phyloP scores from a whole-genome alignment of 2,113 vertebrate genomes.

The Eclectus roratus region DNA sequence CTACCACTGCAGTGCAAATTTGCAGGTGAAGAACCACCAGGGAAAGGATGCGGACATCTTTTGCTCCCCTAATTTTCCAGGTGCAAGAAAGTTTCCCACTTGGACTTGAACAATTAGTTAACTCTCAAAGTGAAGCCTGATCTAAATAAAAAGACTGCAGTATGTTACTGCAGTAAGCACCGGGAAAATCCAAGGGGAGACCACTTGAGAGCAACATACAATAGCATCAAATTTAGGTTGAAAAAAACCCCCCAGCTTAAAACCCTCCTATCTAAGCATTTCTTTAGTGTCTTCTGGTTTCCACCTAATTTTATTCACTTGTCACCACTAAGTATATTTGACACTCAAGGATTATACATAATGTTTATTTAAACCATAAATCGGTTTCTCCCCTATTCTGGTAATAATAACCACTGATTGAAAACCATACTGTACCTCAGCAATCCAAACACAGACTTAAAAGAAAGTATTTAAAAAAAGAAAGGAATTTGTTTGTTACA shows the following conservation, averaged over 20 bases:
- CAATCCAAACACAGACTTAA: neutral
- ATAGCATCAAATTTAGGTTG: neutral
- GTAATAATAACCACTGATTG: neutral
- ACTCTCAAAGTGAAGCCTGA: constrained; percentile 23
- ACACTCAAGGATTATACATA: neutral
- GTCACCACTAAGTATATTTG: neutral
- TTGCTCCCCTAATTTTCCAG: constrained; percentile 63
- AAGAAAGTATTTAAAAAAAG: neutral
- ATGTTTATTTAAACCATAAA: neutral
- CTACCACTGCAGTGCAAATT: constrained; percentile 44
- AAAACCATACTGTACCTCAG: neutral
- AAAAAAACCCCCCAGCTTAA: neutral
- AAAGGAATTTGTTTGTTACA: constrained; percentile 33
- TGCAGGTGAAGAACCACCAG: constrained; percentile 71
- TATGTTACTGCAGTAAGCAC: neutral
- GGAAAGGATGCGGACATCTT: constrained; percentile 64
- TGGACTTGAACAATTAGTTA: constrained; percentile 42
- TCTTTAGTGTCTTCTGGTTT: neutral
- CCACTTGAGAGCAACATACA: neutral
- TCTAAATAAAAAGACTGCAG: constrained; percentile 5
- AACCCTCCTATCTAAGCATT: neutral
- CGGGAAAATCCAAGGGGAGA: neutral
- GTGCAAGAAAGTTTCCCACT: constrained; percentile 50
- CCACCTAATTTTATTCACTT: neutral
- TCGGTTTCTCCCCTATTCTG: neutral